These are phyloP conservation scores for Didymodactylos carnosus DNA, from an alignment of 2,888 invertebrate genomes.

Conservation along the genomic window DNA sequence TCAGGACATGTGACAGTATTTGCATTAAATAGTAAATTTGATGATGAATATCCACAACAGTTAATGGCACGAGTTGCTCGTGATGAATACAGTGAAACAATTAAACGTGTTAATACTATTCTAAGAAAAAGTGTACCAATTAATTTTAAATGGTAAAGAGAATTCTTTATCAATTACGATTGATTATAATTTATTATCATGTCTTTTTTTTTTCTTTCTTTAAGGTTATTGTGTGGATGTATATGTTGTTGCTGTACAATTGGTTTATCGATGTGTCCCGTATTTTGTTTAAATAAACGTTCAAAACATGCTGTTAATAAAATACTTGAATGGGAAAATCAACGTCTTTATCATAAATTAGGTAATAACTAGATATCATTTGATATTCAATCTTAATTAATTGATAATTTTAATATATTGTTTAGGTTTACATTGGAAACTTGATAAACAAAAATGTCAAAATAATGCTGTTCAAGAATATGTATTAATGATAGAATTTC, in stretches of 20 bases:
- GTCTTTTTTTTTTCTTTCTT: neutral
- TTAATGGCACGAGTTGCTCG: slow-evolving; percentile 3
- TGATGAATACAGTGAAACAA: slow-evolving; percentile 10
- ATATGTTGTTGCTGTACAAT: slow-evolving; percentile 14
- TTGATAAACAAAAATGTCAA: slow-evolving; percentile 7
- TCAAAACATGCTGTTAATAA: slow-evolving; percentile 8
- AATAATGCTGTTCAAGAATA: slow-evolving; percentile 10
- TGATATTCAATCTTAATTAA: too few relatives aligned
- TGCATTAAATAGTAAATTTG: slow-evolving; percentile 10
- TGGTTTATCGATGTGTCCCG: slow-evolving; percentile 10
- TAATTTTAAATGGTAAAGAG: slow-evolving; percentile 14
- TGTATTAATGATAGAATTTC: slow-evolving; percentile 13
- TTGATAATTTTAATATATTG: too few relatives aligned
- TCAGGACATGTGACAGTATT: slow-evolving; percentile 8
- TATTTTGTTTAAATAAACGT: slow-evolving; percentile 7
- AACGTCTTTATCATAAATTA: slow-evolving; percentile 6
- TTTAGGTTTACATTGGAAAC: slow-evolving; percentile 8
- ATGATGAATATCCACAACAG: slow-evolving; percentile 10
- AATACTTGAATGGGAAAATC: slow-evolving; percentile 11
- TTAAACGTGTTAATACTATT: slow-evolving; percentile 7
- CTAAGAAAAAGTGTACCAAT: slow-evolving; percentile 6
- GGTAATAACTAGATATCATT: too few relatives aligned
- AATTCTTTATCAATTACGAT: too few relatives aligned
- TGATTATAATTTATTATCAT: neutral
- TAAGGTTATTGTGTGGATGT: slow-evolving; percentile 6